A percentile compares a stretch with the other conserved stretches of the same genome.
These are phyloP conservation scores for Metaphire vulgaris DNA, from an alignment of 1,140 invertebrate species.

Conservation along the genomic window DNA sequence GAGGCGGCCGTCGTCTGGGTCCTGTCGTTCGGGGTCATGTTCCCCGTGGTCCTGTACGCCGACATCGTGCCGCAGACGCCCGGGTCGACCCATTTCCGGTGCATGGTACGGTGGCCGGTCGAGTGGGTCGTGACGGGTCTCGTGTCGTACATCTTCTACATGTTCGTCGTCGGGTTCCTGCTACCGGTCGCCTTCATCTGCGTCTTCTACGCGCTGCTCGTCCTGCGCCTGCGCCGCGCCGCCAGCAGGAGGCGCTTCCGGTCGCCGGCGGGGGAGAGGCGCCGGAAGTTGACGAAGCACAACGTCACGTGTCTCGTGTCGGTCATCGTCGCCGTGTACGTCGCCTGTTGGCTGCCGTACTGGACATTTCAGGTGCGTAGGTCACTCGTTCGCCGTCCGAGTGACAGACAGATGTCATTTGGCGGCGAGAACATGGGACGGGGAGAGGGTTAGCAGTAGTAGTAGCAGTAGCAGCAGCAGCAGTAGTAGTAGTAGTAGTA, in stretches of 20 bases:
- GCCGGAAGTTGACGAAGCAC: conserved; percentile 61
- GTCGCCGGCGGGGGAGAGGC: neutral
- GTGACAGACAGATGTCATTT: too few species aligned
- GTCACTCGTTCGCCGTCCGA: too few species aligned
- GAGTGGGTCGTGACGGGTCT: neutral
- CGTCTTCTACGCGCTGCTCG: conserved; percentile 25
- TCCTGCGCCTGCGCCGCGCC: conserved; percentile 20
- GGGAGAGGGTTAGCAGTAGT: too few species aligned
- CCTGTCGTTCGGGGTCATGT: neutral
- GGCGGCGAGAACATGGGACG: too few species aligned
- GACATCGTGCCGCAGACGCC: conserved; percentile 25
- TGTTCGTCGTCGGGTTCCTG: conserved; percentile 23
- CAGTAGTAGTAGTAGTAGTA: too few species aligned
- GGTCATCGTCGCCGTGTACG: conserved; percentile 23
- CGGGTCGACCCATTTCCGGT: conserved; percentile 27
- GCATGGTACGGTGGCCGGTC: conserved; percentile 39
- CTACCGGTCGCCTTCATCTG: conserved; percentile 27
- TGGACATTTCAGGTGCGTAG: conserved; percentile 27
- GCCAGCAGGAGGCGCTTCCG: neutral
- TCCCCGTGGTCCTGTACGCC: conserved; percentile 49
- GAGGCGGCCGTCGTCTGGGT: neutral
- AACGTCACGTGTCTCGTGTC: conserved; percentile 26
- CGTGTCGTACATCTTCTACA: conserved; percentile 31
- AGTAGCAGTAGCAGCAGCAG: too few species aligned
- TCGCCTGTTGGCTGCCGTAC: conserved; percentile 28